Conservation (phyloP, 2,113 vertebrate species). For the Ancistrus triradiatus region DNA sequence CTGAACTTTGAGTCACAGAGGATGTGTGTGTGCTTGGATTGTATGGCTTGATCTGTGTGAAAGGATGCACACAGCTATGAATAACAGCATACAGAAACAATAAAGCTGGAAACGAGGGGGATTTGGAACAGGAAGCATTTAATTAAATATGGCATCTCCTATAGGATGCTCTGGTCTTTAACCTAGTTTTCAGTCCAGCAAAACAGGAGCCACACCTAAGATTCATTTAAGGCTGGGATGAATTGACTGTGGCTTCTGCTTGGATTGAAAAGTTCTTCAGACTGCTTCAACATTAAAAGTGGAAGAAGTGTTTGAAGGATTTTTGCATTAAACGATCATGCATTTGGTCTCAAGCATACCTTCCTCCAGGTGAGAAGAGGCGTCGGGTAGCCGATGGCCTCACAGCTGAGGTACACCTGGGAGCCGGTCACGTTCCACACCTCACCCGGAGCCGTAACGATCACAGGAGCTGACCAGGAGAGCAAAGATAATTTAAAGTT, state of each 20-base stretch:
- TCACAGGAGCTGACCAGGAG: slow-evolving; percentile 71
- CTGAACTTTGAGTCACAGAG: not conserved
- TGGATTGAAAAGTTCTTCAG: too few species aligned
- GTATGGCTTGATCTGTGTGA: not conserved
- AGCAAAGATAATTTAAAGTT: too few species aligned
- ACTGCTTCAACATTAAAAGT: too few species aligned
- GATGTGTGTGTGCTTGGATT: not conserved
- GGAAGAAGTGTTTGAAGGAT: too few species aligned
- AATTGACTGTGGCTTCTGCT: too few species aligned
- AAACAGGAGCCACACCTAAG: too few species aligned
- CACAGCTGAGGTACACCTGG: slow-evolving; percentile 89
- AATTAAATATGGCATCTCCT: too few species aligned
- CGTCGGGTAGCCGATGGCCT: slow-evolving; percentile 87
- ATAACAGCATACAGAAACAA: slow-evolving; percentile 30
- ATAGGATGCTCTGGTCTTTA: too few species aligned
- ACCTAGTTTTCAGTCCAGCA: too few species aligned
- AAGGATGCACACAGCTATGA: slow-evolving; percentile 18
- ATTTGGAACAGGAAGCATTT: slow-evolving; percentile 13
- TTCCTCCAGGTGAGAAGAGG: slow-evolving; percentile 92
- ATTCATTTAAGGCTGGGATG: too few species aligned
- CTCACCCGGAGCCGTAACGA: slow-evolving; percentile 83
- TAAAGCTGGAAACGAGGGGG: slow-evolving; percentile 9
- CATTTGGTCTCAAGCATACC: too few species aligned
- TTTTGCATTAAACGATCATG: too few species aligned
- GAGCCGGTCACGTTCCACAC: slow-evolving; percentile 87